Base-by-base conservation (phyloP, 2,113 vertebrate species). In the Myotis lucifugus region DNA sequence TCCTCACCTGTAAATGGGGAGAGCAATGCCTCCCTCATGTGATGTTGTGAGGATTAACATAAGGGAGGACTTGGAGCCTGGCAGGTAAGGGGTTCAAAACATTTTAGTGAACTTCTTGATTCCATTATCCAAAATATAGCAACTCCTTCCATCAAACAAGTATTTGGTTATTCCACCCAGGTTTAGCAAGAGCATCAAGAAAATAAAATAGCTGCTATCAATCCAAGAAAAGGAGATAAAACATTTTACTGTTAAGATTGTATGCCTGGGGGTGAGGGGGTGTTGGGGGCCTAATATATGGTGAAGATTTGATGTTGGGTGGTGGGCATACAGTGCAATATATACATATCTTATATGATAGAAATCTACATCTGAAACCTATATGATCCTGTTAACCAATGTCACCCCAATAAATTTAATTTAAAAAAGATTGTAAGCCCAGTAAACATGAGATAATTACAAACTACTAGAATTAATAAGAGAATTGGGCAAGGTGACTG, bases 141-240 rank as follows among this genome's bases (percentile, higher is more conserved):
- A 46, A 61, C 50, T 84, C 84, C 5, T 83, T 76, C 32, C 48
- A 23, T 67, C 52, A 42, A 54, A 29, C 48, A 81, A 32, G 25
- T 34, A 70, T 89, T 85, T 81, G 9, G 2, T 74, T 90, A 76
- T 88, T 67, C 23, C 15, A 73, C 48, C 32, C 32, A 83, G 64
- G 48, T 78, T 84, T 93, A 78, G 32, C 64, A 72, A 87, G 8
- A 66, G 34, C 61, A 48, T n/a, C 87, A 76, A 92, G 72, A 91
- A 32, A 83, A 91, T 50, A 40, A 84, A 74, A 85, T 92, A 77
- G 46, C 48, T 69, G 15, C 25, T 50, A 11, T 85, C 42, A 56
- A 69, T 32, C 77, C 76, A 46, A 67, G 50, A 77, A 54, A 85
- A 78, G 54, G 37, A 52, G 21, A 73, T 67, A 89, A 79, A 67